Evolutionary conservation across 92 coral and sea anemone species (phyloP), one percentile per base, ranked within the genome.

Genomic region (Epizoanthus rinbou): DNA sequence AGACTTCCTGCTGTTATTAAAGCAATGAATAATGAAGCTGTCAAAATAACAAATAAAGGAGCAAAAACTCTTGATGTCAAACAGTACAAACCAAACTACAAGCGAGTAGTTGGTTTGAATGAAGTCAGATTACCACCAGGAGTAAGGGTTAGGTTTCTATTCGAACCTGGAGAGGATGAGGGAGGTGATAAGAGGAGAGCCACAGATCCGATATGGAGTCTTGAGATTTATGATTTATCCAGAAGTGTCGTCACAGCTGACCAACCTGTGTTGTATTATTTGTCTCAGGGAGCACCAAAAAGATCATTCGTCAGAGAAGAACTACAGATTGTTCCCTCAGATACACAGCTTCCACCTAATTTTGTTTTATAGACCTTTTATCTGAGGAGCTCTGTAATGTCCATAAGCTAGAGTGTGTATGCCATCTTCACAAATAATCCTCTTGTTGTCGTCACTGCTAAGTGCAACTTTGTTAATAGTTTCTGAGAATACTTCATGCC

Each of bases 211-310:
- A 79, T 79, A 21, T 85, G 88, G 88, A 62, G 73, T 66, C 24
- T 86, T 37, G 65, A 86, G 19, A 72, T 72, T 23, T 82, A 86
- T 60, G 64, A 86, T 73, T 22, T 86, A 0, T 69, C 82, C 0
- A 3, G 87, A 64, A 73, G 72, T 81, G 82, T 82, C 9, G 81
- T 86, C 15, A 21, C 80, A 57, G 3, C 81, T n/a, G 67, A 82
- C 70, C 89, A 86, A 56, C 89, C 89, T 31, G 89, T 86, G 68
- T 81, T 82, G 39, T 86, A 86, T 72, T 86, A 80, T 60, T 80
- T 86, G 5, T 84, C 82, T 10, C 60, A 84, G 37, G 87, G 82
- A 0, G 84, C 84, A 31, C 84, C 84, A 4, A 79, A 62, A n/a
- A n/a, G n/a, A n/a, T n/a, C n/a, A n/a, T n/a, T n/a, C n/a, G n/a